These are phyloP conservation scores for Noctuana brunneofusca DNA, from an alignment of 2,888 invertebrate species.

Conservation along the genomic window DNA sequence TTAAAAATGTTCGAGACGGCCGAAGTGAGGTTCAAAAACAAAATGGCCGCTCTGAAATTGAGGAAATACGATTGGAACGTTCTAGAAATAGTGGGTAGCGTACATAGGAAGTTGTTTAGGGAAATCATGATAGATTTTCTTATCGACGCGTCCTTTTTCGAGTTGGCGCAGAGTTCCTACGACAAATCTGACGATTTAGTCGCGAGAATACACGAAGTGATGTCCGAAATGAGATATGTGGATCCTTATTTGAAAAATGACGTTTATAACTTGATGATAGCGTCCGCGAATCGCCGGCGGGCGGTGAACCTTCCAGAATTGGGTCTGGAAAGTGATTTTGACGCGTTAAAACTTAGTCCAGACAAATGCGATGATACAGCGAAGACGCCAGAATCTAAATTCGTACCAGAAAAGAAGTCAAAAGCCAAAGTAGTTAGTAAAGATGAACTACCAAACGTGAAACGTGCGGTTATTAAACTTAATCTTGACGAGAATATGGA, in stretches of 20 bases:
- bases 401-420: slow-evolving; percentile 38
- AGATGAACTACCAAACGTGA: slow-evolving; percentile 62
- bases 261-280: slow-evolving; percentile 58
- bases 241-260: slow-evolving; percentile 56
- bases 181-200: slow-evolving; percentile 55
- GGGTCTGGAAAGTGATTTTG: slow-evolving; percentile 52
- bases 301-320: slow-evolving; percentile 33
- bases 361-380: slow-evolving; percentile 39
- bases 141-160: slow-evolving; percentile 60
- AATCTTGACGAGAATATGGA: slow-evolving; percentile 57
- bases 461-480: slow-evolving; percentile 57
- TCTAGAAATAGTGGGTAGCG: slow-evolving; percentile 44
- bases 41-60: slow-evolving; percentile 37
- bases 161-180: slow-evolving; percentile 50
- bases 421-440: slow-evolving; percentile 51
- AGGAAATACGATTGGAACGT: slow-evolving; percentile 48
- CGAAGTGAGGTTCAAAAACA: slow-evolving; percentile 46
- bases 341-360: slow-evolving; percentile 52
- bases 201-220: slow-evolving; percentile 57
- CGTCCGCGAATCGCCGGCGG: slow-evolving; percentile 53
- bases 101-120: slow-evolving; percentile 45
- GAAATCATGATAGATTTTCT: slow-evolving; percentile 51
- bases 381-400: slow-evolving; percentile 56
- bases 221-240: slow-evolving; percentile 43
- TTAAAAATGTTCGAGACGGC: slow-evolving; percentile 46